phyloP scores from a whole-genome alignment of 2,888 invertebrate species.

The Tetragnatha montana region DNA sequence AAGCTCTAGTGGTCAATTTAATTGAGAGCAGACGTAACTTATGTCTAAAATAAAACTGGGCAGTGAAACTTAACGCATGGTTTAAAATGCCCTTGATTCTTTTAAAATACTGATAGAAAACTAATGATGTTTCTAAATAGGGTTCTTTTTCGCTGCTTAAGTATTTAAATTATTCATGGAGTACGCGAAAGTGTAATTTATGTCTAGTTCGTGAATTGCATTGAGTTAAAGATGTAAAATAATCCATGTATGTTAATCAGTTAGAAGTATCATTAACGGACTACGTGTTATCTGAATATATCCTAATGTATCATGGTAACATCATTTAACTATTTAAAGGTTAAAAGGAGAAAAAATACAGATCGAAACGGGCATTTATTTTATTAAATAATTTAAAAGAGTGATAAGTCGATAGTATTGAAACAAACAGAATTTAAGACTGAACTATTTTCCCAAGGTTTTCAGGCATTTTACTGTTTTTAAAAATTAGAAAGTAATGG shows the following conservation, averaged over 20 bases:
- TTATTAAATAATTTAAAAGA: too few relatives aligned
- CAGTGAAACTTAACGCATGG: constrained; percentile 19
- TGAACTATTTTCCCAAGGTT: too few relatives aligned
- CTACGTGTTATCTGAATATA: too few relatives aligned
- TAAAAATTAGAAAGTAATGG: too few relatives aligned
- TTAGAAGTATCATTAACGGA: too few relatives aligned
- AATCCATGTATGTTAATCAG: background rate
- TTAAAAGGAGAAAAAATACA: too few relatives aligned
- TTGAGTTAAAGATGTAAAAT: background rate
- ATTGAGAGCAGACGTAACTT: constrained; percentile 3
- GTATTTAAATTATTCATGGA: background rate
- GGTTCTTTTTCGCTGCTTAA: background rate
- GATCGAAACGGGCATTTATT: too few relatives aligned
- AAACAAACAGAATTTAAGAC: too few relatives aligned
- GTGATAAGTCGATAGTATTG: too few relatives aligned
- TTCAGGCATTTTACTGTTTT: too few relatives aligned
- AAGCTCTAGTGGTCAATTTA: background rate
- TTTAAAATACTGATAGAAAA: background rate
- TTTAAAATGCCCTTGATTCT: background rate
- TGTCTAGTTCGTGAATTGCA: background rate
- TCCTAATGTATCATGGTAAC: too few relatives aligned
- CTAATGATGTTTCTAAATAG: background rate
- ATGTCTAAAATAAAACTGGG: constrained; percentile 8
- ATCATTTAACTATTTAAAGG: too few relatives aligned
- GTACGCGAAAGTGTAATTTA: background rate